Conservation (phyloP, 1,140 invertebrate genomes). For the Pseudachorutes palmiensis region DNA sequence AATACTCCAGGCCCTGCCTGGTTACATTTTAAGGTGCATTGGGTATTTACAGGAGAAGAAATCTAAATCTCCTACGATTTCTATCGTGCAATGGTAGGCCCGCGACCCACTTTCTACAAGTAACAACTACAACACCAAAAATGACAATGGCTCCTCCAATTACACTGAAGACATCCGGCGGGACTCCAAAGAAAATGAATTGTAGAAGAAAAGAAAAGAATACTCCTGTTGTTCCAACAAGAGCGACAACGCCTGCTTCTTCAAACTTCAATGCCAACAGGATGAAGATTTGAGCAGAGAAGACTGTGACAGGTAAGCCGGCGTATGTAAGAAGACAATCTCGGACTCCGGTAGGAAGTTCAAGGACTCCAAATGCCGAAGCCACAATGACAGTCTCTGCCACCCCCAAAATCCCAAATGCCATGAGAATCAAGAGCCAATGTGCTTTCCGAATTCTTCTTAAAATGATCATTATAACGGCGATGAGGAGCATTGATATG, state of each 20-base stretch:
- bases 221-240: neutral
- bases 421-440: neutral
- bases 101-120: neutral
- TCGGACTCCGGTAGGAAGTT: neutral
- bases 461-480: neutral
- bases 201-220: neutral
- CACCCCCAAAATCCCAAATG: conserved; percentile 5
- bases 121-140: neutral
- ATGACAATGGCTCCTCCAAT: neutral
- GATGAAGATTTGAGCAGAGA: conserved; percentile 6
- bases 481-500: neutral
- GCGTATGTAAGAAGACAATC: neutral
- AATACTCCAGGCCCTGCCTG: no score
- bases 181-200: neutral
- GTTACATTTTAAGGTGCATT: no score
- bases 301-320: neutral
- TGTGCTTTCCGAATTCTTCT: conserved; percentile 14
- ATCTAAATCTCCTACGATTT: neutral
- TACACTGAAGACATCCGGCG: neutral
- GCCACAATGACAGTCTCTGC: neutral
- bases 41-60: neutral
- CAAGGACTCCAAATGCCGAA: neutral
- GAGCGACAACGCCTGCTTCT: neutral
- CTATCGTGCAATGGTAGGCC: neutral
- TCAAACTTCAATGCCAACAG: conserved; percentile 21